Evolutionary conservation across 2,113 vertebrate species (phyloP), one percentile per base, ranked within the genome.

Genomic region (Chelonoidis abingdonii): DNA sequence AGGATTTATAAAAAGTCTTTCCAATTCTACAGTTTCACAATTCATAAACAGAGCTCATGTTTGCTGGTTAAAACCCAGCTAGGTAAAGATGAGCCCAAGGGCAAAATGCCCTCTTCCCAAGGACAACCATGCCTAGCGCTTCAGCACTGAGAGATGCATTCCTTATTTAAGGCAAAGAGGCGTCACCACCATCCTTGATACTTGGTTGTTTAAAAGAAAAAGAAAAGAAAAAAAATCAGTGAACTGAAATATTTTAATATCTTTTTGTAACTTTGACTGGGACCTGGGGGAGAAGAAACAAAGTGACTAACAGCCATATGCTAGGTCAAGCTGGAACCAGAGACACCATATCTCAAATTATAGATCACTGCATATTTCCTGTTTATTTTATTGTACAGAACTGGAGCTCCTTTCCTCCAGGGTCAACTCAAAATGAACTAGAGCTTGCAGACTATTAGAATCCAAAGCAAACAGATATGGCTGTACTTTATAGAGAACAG

Each of bases 71-170:
- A 93, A 93, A 96, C 92, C 93, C 84, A 96, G 91, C 85, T 89
- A 89, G 89, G 93, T 89, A 29, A 91, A 83, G 96, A 84, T 29
- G 90, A 97, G 89, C 96, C 94, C 98, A 98, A 98, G 98, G 98
- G 97, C 98, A 95, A 93, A 94, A 82, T 87, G 97, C 93, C 98
- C 97, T 96, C 53, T 38, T 95, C 90, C 97, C 98, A 98, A 98
- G 98, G 98, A 97, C 98, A 97, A 84, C 54, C 5, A 65, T 3
- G 9, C 7, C 44, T 24, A 69, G 56, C 25, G 1, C 50, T 35
- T 41, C 69, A 38, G 65, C 12, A 24, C 38, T 41, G 22, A 14
- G 65, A 72, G 72, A 44, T 53, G 22, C 24, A 53, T 47, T 27
- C 22, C 44, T 78, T 83, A 8, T 62, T 82, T 85, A 80, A 27